phyloP scores from a whole-genome alignment of 2,797 vertebrate genomes.

The Hemibagrus guttatus region DNA sequence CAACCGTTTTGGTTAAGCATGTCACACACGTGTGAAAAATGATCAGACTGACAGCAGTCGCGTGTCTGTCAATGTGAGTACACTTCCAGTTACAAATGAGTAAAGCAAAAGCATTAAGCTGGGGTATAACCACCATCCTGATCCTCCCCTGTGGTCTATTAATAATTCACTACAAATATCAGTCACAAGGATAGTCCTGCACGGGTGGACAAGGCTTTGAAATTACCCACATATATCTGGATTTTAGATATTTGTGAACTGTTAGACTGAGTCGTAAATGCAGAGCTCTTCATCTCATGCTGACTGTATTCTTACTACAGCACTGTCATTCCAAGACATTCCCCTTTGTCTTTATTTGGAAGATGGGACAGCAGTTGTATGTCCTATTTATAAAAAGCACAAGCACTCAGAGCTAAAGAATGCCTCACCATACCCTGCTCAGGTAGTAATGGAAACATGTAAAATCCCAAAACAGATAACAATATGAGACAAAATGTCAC shows the following conservation, averaged over 20 bases:
- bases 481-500: conserved; percentile 17
- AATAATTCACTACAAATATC: conserved; percentile 31
- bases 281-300: conserved; percentile 13
- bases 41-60: conserved; percentile 14
- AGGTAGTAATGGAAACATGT: conserved; percentile 40
- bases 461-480: conserved; percentile 23
- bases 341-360: conserved; percentile 58
- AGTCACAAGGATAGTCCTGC: background rate
- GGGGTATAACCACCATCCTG: background rate
- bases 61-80: background rate
- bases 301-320: conserved; percentile 22
- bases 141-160: conserved; percentile 6
- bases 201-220: conserved; percentile 4
- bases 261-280: background rate
- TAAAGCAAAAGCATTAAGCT: background rate
- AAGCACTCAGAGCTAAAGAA: conserved; percentile 52
- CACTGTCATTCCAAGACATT: conserved; percentile 50
- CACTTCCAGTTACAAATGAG: background rate
- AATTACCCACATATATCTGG: conserved; percentile 12
- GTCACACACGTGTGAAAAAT: background rate
- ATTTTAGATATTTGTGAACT: background rate
- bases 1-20: background rate
- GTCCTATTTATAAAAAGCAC: conserved; percentile 60
- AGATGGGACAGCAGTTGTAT: conserved; percentile 56
- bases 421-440: conserved; percentile 7